Conservation (phyloP, 2,888 invertebrate species). For the Eutolmus rufibarbis region DNA sequence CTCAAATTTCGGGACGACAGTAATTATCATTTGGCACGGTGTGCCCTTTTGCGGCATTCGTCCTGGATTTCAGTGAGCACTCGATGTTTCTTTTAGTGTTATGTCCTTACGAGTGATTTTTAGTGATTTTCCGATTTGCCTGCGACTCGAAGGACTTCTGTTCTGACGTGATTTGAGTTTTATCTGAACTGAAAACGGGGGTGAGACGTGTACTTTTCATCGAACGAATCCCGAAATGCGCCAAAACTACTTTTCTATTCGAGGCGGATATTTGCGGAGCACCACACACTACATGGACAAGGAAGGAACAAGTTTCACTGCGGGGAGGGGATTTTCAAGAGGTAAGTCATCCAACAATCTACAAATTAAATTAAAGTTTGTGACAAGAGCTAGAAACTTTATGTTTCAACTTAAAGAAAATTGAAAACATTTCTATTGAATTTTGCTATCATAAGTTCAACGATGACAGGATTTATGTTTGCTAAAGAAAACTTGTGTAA, state of each 20-base stretch:
- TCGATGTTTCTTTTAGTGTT: neutral
- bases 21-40: neutral
- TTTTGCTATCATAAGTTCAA: neutral
- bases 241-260: slow-evolving; percentile 23
- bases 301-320: neutral
- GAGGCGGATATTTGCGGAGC: neutral
- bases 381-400: neutral
- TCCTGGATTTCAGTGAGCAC: neutral
- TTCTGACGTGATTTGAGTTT: neutral
- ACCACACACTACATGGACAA: neutral
- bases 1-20: neutral
- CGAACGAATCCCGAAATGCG: neutral
- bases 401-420: neutral
- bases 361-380: neutral
- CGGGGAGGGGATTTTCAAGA: neutral
- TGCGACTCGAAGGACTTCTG: neutral
- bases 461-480: too few relatives aligned
- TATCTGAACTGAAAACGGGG: neutral
- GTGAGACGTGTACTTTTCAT: neutral
- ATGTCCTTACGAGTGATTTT: neutral
- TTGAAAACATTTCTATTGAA: neutral
- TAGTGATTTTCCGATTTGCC: neutral
- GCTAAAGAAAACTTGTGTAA: too few relatives aligned
- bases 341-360: neutral
- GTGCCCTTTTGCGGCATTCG: neutral